Evolutionary conservation across 1,140 invertebrate genomes (phyloP), one percentile per base, ranked within the genome.

Genomic region (Macrobrachium nipponense): DNA sequence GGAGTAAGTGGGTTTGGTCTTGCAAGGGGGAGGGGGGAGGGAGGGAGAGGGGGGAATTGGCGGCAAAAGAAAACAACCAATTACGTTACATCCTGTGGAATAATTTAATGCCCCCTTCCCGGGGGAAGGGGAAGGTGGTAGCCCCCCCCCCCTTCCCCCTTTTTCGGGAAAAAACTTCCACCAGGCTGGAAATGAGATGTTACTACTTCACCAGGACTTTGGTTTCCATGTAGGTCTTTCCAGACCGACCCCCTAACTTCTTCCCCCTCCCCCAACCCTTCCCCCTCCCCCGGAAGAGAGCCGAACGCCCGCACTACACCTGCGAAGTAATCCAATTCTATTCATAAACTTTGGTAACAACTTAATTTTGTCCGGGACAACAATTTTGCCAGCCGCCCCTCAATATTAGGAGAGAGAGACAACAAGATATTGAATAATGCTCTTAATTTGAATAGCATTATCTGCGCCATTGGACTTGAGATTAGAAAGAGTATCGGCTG

Each of bases 391-490:
- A 61, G 64, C 61, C 66, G 73, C 61, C 68, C 73, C 61, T 77
- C 73, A 84, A 84, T 84, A 86, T 60, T 23, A 77, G 64, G 61
- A 68, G 23, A 66, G 23, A 60, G 80, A 80, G 36, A 82, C n/a
- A 86, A 80, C 66, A 85, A 77, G 77, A 80, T 58, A 70, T 68
- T 86, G 83, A 86, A 86, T 86, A 86, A 79, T 73, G 79, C 77
- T 80, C 83, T 60, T 80, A 44, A 68, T 43, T 60, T 68, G 83
- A 73, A 80, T 86, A 73, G 79, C 79, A 86, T 86, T 80, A 62
- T 61, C 14, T 27, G 64, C n/a, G 64, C 20, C 27, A 27, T 51
- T 51, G 51, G 51, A 51, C 51, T 51, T 51, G 51, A 51, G 51
- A 51, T 51, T 51, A 51, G 51, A 51, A 51, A 51, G 51, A 51